Evolutionary conservation across 1,140 invertebrate genomes (phyloP), one percentile per base, ranked within the genome.

Genomic region (Ylistrum balloti): DNA sequence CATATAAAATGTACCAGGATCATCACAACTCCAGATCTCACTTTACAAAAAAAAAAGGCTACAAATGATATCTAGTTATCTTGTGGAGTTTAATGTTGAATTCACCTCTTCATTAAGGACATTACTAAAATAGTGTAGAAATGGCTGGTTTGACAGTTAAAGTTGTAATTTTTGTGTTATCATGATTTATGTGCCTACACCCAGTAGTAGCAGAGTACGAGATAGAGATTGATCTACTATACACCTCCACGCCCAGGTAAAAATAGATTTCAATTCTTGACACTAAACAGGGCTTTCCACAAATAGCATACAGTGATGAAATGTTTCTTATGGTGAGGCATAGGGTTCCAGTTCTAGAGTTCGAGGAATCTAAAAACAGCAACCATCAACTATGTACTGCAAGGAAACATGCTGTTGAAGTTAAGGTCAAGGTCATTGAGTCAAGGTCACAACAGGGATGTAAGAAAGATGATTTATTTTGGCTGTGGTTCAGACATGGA

Each of bases 391-490:
- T 17, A 1, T 17, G 5, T 13, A 74, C 22, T 28, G 20, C 41
- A 45, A 45, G 41, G 56, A 74, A 28, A 74, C 56, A 74, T 28
- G 22, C 1, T 9, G n/a, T 11, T 74, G 56, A 74, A 74, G 56
- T 45, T 45, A 17, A 9, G 1, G 41, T 45, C 41, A 45, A 74
- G 56, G 56, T 74, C 56, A n/a, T 74, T 3, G n/a, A 74, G 0
- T 74, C 56, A 74, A 74, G 56, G 56, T 74, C 56, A 28, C 9
- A 45, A 17, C 56, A 74, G 56, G n/a, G n/a, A 28, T 74, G n/a
- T 74, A 11, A 11, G 56, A n/a, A 74, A 74, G 56, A 74, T 74
- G 56, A 74, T 74, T 28, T 74, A 74, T 74, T 74, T 74, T 74
- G 56, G 56, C 56, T 1, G 56, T 22, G n/a, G 56, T 74, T 74